These are phyloP conservation scores for Archips xylosteana DNA, from an alignment of 2,888 invertebrate genomes.

Conservation along the genomic window DNA sequence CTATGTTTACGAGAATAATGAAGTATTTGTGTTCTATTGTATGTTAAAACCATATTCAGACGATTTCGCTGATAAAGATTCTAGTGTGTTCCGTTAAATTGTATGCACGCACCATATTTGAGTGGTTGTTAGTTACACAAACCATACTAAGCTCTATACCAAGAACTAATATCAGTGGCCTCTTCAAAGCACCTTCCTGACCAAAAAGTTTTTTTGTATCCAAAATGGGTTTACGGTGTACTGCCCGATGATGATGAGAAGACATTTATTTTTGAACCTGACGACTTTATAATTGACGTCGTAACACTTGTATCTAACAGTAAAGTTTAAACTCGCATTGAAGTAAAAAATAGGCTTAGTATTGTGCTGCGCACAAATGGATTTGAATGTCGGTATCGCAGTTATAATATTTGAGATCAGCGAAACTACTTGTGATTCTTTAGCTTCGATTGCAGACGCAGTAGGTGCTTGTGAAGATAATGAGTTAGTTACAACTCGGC, in stretches of 20 bases:
- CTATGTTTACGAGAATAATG: too few species aligned
- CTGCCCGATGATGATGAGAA: not conserved
- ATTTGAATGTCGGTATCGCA: not conserved
- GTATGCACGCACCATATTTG: not conserved
- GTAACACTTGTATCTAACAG: slow-evolving; percentile 28
- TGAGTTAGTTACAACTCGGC: too few species aligned
- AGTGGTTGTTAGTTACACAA: not conserved
- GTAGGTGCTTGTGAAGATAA: not conserved
- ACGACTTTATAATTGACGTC: slow-evolving; percentile 22
- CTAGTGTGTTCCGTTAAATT: slow-evolving; percentile 4
- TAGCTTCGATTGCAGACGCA: not conserved
- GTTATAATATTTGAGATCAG: not conserved
- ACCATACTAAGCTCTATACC: not conserved
- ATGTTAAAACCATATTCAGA: not conserved
- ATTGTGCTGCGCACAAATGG: not conserved
- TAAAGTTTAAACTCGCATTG: slow-evolving; percentile 1
- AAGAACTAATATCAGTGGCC: not conserved
- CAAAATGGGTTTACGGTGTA: not conserved
- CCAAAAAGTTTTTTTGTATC: not conserved
- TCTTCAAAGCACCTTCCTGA: not conserved
- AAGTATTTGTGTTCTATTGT: not conserved
- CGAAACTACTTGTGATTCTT: not conserved
- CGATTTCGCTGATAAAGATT: not conserved
- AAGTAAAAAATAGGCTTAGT: not conserved
- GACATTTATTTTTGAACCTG: slow-evolving; percentile 12